A percentile compares a stretch with the other conserved stretches of the same genome.
phyloP scores from a whole-genome alignment of 1,140 invertebrate species.

The Drosophila malerkotliana region DNA sequence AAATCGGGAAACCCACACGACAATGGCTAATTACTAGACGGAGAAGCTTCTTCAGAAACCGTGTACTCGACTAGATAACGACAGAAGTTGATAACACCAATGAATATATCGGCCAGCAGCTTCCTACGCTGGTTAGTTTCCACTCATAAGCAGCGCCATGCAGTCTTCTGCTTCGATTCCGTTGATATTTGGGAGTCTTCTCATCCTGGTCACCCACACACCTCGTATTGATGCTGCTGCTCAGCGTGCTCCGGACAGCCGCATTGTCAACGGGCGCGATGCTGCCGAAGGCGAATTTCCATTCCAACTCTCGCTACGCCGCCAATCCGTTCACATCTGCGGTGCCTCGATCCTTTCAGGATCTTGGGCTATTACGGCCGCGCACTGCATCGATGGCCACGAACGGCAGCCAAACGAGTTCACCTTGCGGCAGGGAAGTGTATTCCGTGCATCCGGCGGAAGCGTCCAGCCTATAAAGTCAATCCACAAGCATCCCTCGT shows the following conservation, averaged over 20 bases:
- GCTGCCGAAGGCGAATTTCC: constrained; percentile 64
- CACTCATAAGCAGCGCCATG: constrained; percentile 24
- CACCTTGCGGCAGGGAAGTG: constrained; percentile 69
- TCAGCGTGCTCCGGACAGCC: constrained; percentile 56
- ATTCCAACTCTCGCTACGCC: constrained; percentile 68
- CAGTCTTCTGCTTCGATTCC: constrained; percentile 9
- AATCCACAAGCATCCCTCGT: constrained; percentile 78
- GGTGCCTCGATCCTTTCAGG: constrained; percentile 75
- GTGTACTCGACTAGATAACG: constrained; percentile 42
- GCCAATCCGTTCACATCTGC: constrained; percentile 72
- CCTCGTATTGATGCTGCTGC: constrained; percentile 1
- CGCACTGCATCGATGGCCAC: constrained; percentile 75
- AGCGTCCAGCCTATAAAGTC: constrained; percentile 56
- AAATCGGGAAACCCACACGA: constrained; percentile 37
- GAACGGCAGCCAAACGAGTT: constrained; percentile 62
- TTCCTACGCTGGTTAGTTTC: constrained; percentile 38
- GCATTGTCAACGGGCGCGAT: constrained; percentile 74
- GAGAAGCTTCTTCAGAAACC: constrained; percentile 50
- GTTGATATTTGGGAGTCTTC: constrained; percentile 5
- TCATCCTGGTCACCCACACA: not conserved
- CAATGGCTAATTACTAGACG: constrained; percentile 42
- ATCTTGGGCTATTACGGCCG: constrained; percentile 81
- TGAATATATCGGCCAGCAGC: constrained; percentile 37
- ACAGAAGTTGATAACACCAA: constrained; percentile 31
- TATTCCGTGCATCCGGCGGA: constrained; percentile 52